phyloP scores from a whole-genome alignment of 2,797 vertebrate genomes.

The Odontamblyopus lacepedii region DNA sequence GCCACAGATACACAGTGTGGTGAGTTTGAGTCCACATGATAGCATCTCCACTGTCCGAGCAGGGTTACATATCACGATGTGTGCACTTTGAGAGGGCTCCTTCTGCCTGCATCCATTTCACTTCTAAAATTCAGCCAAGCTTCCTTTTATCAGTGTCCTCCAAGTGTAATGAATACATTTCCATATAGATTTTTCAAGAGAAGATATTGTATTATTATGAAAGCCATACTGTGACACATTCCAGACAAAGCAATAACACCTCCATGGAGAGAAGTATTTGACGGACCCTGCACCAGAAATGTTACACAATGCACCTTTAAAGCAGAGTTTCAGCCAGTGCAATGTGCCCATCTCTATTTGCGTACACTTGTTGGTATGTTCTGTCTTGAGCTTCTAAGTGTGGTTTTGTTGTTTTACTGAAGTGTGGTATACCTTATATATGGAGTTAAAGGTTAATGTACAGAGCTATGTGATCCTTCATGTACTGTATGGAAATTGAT shows the following conservation, averaged over 20 bases:
- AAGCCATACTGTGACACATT: too few relatives aligned
- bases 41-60: not conserved
- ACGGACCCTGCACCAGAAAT: too few relatives aligned
- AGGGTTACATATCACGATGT: not conserved
- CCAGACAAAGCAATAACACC: too few relatives aligned
- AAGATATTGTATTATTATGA: not conserved
- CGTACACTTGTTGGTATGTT: not conserved
- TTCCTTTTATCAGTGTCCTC: not conserved
- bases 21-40: constrained; percentile 25
- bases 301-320: too few relatives aligned
- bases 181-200: not conserved
- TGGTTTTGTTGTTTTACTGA: not conserved
- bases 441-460: constrained; percentile 5
- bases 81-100: not conserved
- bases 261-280: too few relatives aligned
- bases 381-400: not conserved
- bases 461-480: not conserved
- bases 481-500: constrained; percentile 22
- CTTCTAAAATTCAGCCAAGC: not conserved
- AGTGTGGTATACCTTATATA: not conserved
- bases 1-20: constrained; percentile 97
- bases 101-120: not conserved
- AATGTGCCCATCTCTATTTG: not conserved
- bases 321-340: too few relatives aligned
- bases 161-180: not conserved